Conservation (phyloP, 2,113 vertebrate species). For the Ceratotherium simum region DNA sequence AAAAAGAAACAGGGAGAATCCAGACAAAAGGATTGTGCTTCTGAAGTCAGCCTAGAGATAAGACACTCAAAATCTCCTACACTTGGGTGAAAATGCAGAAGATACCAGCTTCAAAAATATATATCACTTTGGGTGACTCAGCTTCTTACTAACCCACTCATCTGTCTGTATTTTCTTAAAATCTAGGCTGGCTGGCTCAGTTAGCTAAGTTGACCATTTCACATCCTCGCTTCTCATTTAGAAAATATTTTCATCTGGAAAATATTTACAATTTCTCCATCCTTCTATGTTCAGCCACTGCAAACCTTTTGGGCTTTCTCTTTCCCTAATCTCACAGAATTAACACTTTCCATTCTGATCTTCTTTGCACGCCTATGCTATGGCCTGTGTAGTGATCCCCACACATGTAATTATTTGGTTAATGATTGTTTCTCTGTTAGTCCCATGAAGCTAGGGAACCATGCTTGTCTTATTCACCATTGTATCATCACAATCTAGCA, state of each 20-base stretch:
- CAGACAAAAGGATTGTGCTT: background rate
- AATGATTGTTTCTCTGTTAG: background rate
- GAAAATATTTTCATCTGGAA: constrained; percentile 26
- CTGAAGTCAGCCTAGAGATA: background rate
- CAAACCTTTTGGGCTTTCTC: background rate
- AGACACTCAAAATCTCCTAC: background rate
- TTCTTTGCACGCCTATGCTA: background rate
- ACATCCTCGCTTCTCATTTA: background rate
- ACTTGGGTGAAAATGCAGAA: constrained; percentile 4
- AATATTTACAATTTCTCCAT: background rate
- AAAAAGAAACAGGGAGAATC: background rate
- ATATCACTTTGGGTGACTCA: background rate
- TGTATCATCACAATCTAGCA: background rate
- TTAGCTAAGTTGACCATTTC: background rate
- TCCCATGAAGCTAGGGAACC: background rate
- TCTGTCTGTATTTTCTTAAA: background rate
- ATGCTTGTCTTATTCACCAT: background rate
- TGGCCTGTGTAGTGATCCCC: background rate
- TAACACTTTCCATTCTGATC: background rate
- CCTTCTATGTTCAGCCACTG: background rate
- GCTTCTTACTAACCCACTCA: background rate
- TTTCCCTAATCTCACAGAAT: background rate
- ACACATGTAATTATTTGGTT: background rate
- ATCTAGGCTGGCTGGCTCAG: background rate
- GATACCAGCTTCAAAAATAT: background rate